phyloP scores from a whole-genome alignment of 2,797 vertebrate species.

The Esox lucius region DNA sequence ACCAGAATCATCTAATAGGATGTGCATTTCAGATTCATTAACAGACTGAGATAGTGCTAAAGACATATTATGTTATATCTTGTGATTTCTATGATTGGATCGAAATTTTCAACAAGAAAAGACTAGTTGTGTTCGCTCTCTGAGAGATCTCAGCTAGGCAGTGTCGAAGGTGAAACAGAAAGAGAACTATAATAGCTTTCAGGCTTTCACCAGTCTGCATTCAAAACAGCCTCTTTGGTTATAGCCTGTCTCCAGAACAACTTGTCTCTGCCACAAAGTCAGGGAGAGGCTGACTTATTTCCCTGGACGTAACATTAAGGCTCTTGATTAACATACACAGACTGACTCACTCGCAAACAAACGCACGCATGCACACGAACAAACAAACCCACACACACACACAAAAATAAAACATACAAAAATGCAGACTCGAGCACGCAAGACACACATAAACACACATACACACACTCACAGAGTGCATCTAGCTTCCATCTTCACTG shows the following conservation, averaged over 20 bases:
- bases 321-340: slow-evolving; percentile 48
- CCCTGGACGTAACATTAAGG: slow-evolving; percentile 53
- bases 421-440: background rate
- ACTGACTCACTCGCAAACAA: background rate
- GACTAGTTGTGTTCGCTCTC: background rate
- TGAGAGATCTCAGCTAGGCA: background rate
- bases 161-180: slow-evolving; percentile 7
- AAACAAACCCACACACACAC: background rate
- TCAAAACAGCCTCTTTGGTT: background rate
- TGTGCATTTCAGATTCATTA: background rate
- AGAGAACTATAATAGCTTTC: background rate
- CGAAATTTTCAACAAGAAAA: background rate
- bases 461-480: background rate
- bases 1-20: background rate
- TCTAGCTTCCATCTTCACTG: slow-evolving; percentile 8
- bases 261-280: slow-evolving; percentile 44
- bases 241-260: slow-evolving; percentile 27
- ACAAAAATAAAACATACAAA: background rate
- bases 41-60: background rate
- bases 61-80: background rate
- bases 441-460: background rate
- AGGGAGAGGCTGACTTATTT: slow-evolving; percentile 59
- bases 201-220: slow-evolving; percentile 1
- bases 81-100: background rate
- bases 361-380: slow-evolving; percentile 7